phyloP scores from a whole-genome alignment of 2,113 vertebrate species.

The Rhinoderma darwinii region DNA sequence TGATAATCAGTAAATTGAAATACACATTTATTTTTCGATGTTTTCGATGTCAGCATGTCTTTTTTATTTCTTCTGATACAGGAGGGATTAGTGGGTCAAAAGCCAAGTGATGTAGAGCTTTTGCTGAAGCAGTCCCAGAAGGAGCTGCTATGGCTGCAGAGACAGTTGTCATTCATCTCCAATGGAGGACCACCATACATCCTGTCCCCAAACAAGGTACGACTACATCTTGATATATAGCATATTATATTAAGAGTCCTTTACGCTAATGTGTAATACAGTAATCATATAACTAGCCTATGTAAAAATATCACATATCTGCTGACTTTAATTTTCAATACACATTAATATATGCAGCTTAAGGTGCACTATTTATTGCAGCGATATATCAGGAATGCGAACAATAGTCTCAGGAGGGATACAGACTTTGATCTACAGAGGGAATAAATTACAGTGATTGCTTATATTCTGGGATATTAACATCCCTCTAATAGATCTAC shows the following conservation, averaged over 20 bases:
- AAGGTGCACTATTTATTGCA: conserved; percentile 45
- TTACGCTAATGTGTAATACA: conserved; percentile 8
- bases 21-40: background rate
- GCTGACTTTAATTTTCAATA: conserved; percentile 40
- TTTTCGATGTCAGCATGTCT: background rate
- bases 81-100: conserved; percentile 73
- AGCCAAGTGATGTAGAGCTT: conserved; percentile 68
- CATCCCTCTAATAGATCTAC: conserved; percentile 41
- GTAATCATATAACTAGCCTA: background rate
- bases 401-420: conserved; percentile 47
- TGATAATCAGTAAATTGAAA: background rate
- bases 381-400: conserved; percentile 43
- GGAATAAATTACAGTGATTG: conserved; percentile 54
- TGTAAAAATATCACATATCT: conserved; percentile 4
- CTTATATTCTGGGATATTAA: conserved; percentile 52
- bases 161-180: conserved; percentile 68
- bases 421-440: conserved; percentile 40
- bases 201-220: conserved; percentile 72
- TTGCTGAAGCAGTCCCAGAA: conserved; percentile 72
- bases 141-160: conserved; percentile 73
- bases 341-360: conserved; percentile 20
- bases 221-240: background rate
- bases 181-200: conserved; percentile 64
- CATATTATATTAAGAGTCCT: background rate
- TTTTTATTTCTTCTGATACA: conserved; percentile 51